phyloP scores from a whole-genome alignment of 2,797 vertebrate species.

The Parotocinclus haroldoi region DNA sequence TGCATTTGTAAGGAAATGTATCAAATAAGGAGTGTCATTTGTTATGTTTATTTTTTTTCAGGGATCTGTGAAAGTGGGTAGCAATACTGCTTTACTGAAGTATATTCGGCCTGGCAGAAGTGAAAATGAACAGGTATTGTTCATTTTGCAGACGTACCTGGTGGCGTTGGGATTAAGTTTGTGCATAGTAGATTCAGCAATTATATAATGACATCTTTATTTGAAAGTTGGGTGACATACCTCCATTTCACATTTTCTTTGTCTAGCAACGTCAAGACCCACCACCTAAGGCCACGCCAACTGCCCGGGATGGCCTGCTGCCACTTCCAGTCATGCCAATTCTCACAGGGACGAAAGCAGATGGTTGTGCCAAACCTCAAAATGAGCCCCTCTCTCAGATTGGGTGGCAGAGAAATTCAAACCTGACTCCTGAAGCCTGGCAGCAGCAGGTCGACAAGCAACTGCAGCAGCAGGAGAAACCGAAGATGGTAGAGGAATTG shows the following conservation, averaged over 20 bases:
- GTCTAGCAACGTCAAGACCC: conserved; percentile 53
- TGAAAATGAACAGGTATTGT: conserved; percentile 63
- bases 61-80: conserved; percentile 78
- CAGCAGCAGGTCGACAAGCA: conserved; percentile 77
- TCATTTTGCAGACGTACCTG: not conserved
- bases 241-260: not conserved
- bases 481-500: conserved; percentile 64
- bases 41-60: conserved; percentile 59
- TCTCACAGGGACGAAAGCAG: conserved; percentile 53
- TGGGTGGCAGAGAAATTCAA: conserved; percentile 72
- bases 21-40: not conserved
- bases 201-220: too few species aligned
- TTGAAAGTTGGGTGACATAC: too few species aligned
- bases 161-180: too few species aligned
- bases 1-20: conserved; percentile 7
- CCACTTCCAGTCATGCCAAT: conserved; percentile 54
- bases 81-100: conserved; percentile 71
- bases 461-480: conserved; percentile 63
- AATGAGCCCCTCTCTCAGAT: conserved; percentile 50
- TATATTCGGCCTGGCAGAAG: conserved; percentile 67
- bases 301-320: conserved; percentile 56
- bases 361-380: conserved; percentile 46
- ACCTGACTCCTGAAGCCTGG: conserved; percentile 77
- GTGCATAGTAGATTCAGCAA: not conserved
- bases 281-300: conserved; percentile 54